Evolutionary conservation across 2,113 vertebrate genomes (phyloP).

Genomic region (Leptobrachium ailaonicum): DNA sequence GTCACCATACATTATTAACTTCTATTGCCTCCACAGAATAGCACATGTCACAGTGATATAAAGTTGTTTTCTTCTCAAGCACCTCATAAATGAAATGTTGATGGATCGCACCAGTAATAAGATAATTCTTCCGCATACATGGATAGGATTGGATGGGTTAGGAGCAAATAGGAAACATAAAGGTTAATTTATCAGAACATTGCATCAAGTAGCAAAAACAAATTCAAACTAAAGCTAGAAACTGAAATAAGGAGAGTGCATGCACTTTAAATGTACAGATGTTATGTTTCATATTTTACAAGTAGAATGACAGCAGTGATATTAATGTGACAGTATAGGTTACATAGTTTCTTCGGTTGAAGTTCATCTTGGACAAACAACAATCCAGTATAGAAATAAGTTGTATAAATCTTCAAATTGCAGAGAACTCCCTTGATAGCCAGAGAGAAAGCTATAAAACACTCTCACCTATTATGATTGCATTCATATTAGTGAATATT

Average conservation of each 20-base stretch:
- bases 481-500: too few relatives aligned
- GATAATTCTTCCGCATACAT: constrained; percentile 4
- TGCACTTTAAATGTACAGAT: background rate
- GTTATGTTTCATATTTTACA: background rate
- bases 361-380: background rate
- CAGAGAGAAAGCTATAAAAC: background rate
- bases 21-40: constrained; percentile 15
- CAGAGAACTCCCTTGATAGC: background rate
- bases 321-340: constrained; percentile 2
- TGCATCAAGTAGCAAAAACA: background rate
- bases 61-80: constrained; percentile 20
- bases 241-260: background rate
- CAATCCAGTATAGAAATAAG: background rate
- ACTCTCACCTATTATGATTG: too few relatives aligned
- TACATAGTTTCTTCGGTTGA: background rate
- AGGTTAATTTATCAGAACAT: constrained; percentile 15
- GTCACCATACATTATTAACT: constrained; percentile 21
- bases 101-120: constrained; percentile 13
- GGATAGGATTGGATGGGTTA: background rate
- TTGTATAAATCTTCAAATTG: background rate
- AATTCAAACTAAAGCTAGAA: background rate
- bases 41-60: constrained; percentile 8
- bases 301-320: background rate
- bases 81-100: constrained; percentile 28
- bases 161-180: constrained; percentile 8